These are phyloP conservation scores for Thereva unica DNA, from an alignment of 2,888 invertebrate species.

Conservation along the genomic window DNA sequence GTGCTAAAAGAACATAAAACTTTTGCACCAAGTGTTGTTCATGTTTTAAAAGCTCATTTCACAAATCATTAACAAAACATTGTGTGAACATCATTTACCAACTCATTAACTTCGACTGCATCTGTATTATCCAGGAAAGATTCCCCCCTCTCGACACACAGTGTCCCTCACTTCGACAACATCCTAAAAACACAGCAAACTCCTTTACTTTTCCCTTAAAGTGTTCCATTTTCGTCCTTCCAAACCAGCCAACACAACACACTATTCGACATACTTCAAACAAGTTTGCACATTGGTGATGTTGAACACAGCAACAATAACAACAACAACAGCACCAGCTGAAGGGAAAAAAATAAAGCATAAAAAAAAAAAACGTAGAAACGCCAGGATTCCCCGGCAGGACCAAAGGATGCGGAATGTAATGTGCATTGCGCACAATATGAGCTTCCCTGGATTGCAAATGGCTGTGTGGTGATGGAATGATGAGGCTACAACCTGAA, in stretches of 20 bases:
- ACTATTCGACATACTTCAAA: too few species aligned
- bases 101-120: constrained; percentile 34
- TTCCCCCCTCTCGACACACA: background rate
- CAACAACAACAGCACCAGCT: background rate
- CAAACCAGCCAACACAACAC: too few species aligned
- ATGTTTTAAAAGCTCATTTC: constrained; percentile 35
- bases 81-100: constrained; percentile 36
- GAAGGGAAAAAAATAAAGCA: constrained; percentile 6
- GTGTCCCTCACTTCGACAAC: background rate
- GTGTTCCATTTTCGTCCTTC: too few species aligned
- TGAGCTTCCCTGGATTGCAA: background rate
- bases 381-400: background rate
- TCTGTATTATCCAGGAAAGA: constrained; percentile 11
- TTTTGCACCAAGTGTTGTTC: constrained; percentile 27
- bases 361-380: constrained; percentile 1
- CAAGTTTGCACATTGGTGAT: background rate
- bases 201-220: background rate
- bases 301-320: background rate
- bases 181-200: background rate
- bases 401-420: background rate
- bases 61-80: constrained; percentile 36
- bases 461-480: background rate
- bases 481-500: background rate
- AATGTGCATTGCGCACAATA: too few species aligned
- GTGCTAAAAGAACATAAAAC: constrained; percentile 30